A percentile compares a stretch with the other conserved stretches of the same genome.
These are phyloP conservation scores for Dicycla oo DNA, from an alignment of 2,888 invertebrate genomes.

Conservation along the genomic window DNA sequence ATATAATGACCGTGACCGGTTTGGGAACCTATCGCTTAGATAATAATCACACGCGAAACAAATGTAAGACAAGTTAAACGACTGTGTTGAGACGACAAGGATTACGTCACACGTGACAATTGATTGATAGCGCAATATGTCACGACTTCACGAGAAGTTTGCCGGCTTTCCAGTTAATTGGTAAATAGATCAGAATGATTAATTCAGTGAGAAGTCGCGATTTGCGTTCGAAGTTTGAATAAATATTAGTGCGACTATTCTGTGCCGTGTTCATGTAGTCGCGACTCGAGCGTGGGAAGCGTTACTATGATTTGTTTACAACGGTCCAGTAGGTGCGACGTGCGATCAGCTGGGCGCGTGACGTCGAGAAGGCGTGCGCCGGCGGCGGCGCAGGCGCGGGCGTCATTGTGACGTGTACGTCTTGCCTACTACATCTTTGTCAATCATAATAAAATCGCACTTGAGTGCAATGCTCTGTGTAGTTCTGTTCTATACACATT, in stretches of 20 bases:
- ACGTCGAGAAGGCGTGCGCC: slow-evolving; percentile 75
- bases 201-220: slow-evolving; percentile 49
- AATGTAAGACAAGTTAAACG: slow-evolving; percentile 33
- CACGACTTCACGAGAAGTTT: slow-evolving; percentile 33
- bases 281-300: slow-evolving; percentile 80
- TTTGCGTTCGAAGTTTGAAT: slow-evolving; percentile 50
- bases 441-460: slow-evolving; percentile 61
- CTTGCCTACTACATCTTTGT: slow-evolving; percentile 62
- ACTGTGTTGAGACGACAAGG: slow-evolving; percentile 22
- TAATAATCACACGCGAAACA: slow-evolving; percentile 36
- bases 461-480: slow-evolving; percentile 50
- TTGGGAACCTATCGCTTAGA: slow-evolving; percentile 52
- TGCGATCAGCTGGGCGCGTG: slow-evolving; percentile 86
- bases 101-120: slow-evolving; percentile 31
- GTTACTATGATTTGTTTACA: slow-evolving; percentile 89
- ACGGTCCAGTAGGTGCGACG: slow-evolving; percentile 79
- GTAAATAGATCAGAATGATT: slow-evolving; percentile 40
- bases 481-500: not conserved
- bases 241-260: slow-evolving; percentile 68
- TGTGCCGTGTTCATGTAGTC: slow-evolving; percentile 62
- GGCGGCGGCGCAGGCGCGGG: slow-evolving; percentile 71
- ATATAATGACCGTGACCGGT: slow-evolving; percentile 71
- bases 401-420: slow-evolving; percentile 75
- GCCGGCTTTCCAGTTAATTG: slow-evolving; percentile 51
- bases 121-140: slow-evolving; percentile 54